These are phyloP conservation scores for Ariopsis seemanni DNA, from an alignment of 2,113 vertebrate genomes.

Conservation along the genomic window DNA sequence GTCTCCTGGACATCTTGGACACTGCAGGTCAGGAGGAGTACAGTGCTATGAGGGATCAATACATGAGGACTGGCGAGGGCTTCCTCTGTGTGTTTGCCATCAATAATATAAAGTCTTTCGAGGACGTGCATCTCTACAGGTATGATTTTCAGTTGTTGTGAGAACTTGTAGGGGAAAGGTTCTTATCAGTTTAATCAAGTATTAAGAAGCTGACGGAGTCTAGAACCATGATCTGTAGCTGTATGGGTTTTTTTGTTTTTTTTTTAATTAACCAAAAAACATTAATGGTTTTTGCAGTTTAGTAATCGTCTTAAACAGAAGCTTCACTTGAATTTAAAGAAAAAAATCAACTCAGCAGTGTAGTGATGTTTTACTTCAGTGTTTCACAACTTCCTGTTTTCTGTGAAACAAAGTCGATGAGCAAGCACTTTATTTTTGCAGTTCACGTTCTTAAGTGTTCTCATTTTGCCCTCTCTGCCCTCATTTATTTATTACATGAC, in stretches of 20 bases:
- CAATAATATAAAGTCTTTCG: slow-evolving; percentile 83
- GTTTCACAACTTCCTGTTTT: slow-evolving; percentile 18
- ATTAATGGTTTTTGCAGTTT: background rate
- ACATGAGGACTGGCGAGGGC: slow-evolving; percentile 84
- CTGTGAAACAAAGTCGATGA: background rate
- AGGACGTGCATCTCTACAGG: slow-evolving; percentile 84
- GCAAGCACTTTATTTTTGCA: background rate
- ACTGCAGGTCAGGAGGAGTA: slow-evolving; percentile 80
- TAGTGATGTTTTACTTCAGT: background rate
- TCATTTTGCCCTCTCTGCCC: background rate
- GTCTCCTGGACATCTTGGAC: slow-evolving; percentile 78
- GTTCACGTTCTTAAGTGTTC: background rate
- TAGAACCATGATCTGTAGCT: too few species aligned
- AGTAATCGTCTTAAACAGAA: background rate
- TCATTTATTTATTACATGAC: background rate
- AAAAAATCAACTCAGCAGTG: background rate
- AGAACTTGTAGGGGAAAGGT: background rate
- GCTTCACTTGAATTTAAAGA: background rate
- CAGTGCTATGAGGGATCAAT: slow-evolving; percentile 85
- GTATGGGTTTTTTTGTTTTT: background rate
- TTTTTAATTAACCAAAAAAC: too few species aligned
- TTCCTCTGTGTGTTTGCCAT: slow-evolving; percentile 88
- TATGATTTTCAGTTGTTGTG: slow-evolving; percentile 38
- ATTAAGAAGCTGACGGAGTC: background rate
- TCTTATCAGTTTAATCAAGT: background rate